Evolutionary conservation across 2,888 invertebrate genomes (phyloP), one percentile per base, ranked within the genome.

Genomic region (Ormyrus nitidulus): DNA sequence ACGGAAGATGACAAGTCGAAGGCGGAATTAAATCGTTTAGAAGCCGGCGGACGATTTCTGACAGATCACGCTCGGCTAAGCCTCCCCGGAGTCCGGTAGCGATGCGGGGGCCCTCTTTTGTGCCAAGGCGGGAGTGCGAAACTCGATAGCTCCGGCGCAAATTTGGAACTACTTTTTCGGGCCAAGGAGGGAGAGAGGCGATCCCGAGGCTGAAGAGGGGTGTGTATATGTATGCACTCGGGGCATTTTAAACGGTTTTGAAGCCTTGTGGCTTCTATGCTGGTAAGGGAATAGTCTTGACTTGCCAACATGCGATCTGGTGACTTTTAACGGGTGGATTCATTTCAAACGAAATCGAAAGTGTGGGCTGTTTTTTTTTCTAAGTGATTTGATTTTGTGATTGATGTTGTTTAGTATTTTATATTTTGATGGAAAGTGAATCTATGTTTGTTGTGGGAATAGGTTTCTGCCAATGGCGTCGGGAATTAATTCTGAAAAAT

Each of bases 61-160:
- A 85, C 85, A 85, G 84, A 83, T 86, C 83, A 85, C 84, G 85
- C 85, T 85, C 72, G 86, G 81, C 64, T 85, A 84, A 34, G n/a
- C 13, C 69, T 6, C n/a, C 49, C 56, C 46, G 11, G 69, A 70
- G 66, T 85, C 84, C 83, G 83, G 83, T 83, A 84, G 83, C 83
- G 9, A 79, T 82, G 81, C 64, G 75, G 5, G 56, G 54, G 69
- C 81, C 19, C 19, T 19, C 19, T 77, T 68, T 81, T 83, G 72
- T 76, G 73, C 72, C 68, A 80, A 64, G 19, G 19, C 19, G 19
- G 19, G 65, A 79, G 76, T 74, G 58, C 80, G 87, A 87, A 88
- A 88, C 77, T 83, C 82, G 88, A 88, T 86, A 86, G 84, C 78
- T 68, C 48, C n/a, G 61, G 34, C 53, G 19, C 59, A 51, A 71